Base-by-base conservation (phyloP, 2,888 invertebrate species). In the Hydropsyche betteni region DNA sequence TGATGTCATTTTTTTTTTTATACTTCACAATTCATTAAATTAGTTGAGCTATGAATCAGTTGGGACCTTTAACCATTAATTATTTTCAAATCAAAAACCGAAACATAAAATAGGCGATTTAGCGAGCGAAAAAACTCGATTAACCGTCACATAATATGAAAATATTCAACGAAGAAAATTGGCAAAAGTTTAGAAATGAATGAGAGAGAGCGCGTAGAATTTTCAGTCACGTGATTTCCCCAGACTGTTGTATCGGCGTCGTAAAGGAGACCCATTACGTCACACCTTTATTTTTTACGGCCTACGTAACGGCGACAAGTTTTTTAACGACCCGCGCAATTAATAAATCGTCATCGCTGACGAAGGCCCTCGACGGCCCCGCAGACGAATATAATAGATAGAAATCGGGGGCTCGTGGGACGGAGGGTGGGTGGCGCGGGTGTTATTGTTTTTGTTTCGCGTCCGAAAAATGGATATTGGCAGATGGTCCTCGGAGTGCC, bases 391-490 rank as follows among this genome's bases (percentile, higher is more conserved):
- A 55, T 24, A 34, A 34, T 24, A 33, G 24, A 24, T 33, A 7
- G 64, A 64, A n/a, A n/a, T 44, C 33, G 64, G 36, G 24, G 12
- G 64, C 10, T 24, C 34, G 12, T 36, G 10, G 5, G 7, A 24
- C 16, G 4, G 61, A 2, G 61, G 61, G 61, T 8, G 61, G 8
- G 10, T 8, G n/a, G n/a, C 8, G 51, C 10, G 51, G 51, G 51
- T n/a, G 76, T 77, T 72, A 75, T 78, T 77, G 74, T 79, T 78
- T 77, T 79, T 79, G 76, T 79, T 77, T 77, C 68, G 76, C 77
- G 77, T 79, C 79, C 75, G 76, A 77, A 79, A 79, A 79, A 76
- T 77, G 77, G 75, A 74, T 77, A 79, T 79, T 77, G 79, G 77
- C 76, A 76, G 74, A 79, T 77, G 77, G 77, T 79, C 79, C 79